Evolutionary conservation across 2,888 invertebrate species (phyloP), one percentile per base, ranked within the genome.

Genomic region (Drosophila planitibia): DNA sequence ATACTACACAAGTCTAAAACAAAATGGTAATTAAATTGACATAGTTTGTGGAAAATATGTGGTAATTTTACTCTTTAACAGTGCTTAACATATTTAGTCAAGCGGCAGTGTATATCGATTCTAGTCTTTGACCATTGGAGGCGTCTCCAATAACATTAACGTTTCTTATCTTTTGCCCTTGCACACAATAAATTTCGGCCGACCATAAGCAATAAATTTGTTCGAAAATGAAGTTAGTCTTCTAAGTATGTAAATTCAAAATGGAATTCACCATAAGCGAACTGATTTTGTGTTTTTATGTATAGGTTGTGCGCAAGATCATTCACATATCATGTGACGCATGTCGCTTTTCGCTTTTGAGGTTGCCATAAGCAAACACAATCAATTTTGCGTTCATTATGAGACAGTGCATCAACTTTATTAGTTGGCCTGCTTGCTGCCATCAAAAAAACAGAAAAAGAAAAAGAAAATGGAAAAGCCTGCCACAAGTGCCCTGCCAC

Each of bases 311-410:
- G 7, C 22, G 22, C 44, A n/a, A 35, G 55, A 55, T 37, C 35
- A 12, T 1, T 10, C 12, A 9, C 19, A 37, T 47, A 47, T 47
- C 16, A 47, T 16, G 22, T 16, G 47, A 4, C 47, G 19, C 55
- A 54, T 35, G 22, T 54, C 37, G 19, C 57, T 57, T 57, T 19
- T 53, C 28, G 54, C 54, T 37, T 55, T 57, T n/a, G n/a, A 28
- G 39, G 39, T n/a, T 28, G 39, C 28, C 39, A 57, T n/a, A 19
- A 57, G 28, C 16, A 19, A 25, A 47, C 57, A 57, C 28, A 57
- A 39, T 39, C 57, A 57, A 39, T 57, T 57, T 39, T 30, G 28
- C 30, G n/a, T 39, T 30, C 57, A 57, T 57, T 57, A 57, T 57
- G 28, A 16, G 28, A 25, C 28, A 39, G 28, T 39, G n/a, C 57